phyloP scores from a whole-genome alignment of 2,797 vertebrate genomes.

The Pristis pectinata region DNA sequence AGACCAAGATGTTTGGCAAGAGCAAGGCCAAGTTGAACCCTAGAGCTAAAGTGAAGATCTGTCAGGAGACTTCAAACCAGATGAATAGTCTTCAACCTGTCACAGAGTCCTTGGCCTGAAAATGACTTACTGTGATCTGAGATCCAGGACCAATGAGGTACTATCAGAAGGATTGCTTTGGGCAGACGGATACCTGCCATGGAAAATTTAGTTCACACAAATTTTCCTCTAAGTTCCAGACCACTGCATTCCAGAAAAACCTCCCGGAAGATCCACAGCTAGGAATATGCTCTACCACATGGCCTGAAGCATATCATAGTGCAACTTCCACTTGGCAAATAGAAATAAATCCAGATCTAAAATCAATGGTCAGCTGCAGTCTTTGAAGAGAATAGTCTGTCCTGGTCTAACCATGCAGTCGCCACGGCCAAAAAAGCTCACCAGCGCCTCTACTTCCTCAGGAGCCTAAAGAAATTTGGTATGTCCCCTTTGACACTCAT shows the following conservation, averaged over 20 bases:
- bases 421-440: too few relatives aligned
- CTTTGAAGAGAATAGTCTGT: not conserved
- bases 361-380: not conserved
- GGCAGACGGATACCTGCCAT: not conserved
- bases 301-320: not conserved
- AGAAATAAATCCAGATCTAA: not conserved
- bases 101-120: not conserved
- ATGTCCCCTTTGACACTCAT: too few relatives aligned
- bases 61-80: not conserved
- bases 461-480: too few relatives aligned
- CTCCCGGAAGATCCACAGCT: not conserved
- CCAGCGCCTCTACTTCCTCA: too few relatives aligned
- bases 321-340: not conserved
- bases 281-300: not conserved
- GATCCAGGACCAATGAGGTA: not conserved
- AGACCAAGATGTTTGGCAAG: conserved; percentile 28
- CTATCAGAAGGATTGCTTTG: not conserved
- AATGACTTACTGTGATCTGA: not conserved
- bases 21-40: not conserved
- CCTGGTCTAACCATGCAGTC: too few relatives aligned
- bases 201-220: conserved; percentile 3
- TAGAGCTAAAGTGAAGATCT: not conserved
- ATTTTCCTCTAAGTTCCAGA: not conserved
- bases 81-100: not conserved
- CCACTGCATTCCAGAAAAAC: not conserved